phyloP scores from a whole-genome alignment of 2,797 vertebrate species.

The Bradypodion pumilum region DNA sequence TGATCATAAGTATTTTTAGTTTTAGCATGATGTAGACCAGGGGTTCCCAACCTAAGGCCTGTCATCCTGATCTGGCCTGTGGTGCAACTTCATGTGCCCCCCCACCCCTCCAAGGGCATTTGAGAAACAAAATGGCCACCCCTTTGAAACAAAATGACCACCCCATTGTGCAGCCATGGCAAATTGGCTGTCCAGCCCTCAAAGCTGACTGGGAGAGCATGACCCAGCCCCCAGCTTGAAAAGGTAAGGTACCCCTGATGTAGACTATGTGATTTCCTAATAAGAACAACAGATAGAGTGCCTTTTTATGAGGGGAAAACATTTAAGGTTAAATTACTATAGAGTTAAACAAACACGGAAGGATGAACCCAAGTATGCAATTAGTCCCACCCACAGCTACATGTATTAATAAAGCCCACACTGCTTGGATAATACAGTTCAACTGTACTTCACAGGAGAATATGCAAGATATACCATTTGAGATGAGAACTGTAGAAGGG shows the following conservation, averaged over 20 bases:
- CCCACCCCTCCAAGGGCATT: no score
- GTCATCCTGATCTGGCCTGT: no score
- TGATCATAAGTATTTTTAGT: slow-evolving; percentile 49
- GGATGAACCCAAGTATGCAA: slow-evolving; percentile 33
- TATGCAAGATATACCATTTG: slow-evolving; percentile 20
- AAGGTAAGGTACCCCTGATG: no score
- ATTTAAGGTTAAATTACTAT: slow-evolving; percentile 21
- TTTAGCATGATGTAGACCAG: slow-evolving; percentile 51
- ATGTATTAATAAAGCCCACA: slow-evolving; percentile 41
- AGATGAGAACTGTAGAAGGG: background rate
- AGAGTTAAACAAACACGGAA: slow-evolving; percentile 50
- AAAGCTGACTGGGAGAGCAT: no score
- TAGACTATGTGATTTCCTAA: no score
- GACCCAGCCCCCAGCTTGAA: no score
- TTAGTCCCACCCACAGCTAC: slow-evolving; percentile 25
- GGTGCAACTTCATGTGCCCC: no score
- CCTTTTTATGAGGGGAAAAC: slow-evolving; percentile 53
- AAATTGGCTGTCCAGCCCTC: no score
- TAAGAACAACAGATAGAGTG: slow-evolving; percentile 43
- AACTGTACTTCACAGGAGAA: slow-evolving; percentile 7
- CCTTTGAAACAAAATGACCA: no score
- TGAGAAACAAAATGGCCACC: no score
- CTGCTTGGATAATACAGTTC: background rate
- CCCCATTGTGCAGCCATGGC: no score
- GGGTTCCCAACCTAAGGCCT: no score